A percentile compares a stretch with the other conserved stretches of the same genome.
Evolutionary conservation across 1,140 invertebrate species (phyloP).

Genomic region (Oncopeltus fasciatus): DNA sequence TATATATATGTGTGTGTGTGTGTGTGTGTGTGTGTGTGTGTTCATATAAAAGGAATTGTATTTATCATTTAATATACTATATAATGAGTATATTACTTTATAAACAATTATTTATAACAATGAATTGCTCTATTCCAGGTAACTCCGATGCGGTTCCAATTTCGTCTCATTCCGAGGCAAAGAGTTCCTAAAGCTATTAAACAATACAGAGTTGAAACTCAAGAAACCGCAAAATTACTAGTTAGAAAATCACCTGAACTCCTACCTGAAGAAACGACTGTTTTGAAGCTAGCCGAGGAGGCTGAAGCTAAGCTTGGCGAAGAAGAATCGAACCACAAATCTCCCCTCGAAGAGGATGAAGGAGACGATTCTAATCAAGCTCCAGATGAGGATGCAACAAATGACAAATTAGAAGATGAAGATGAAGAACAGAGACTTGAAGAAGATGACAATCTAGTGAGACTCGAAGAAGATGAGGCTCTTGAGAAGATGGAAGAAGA

Average conservation of each 20-base stretch:
- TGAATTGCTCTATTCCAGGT: slow-evolving; percentile 26
- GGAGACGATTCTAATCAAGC: background rate
- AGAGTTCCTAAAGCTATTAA: slow-evolving; percentile 12
- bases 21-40: background rate
- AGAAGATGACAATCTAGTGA: background rate
- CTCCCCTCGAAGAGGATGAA: slow-evolving; percentile 10
- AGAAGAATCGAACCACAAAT: background rate
- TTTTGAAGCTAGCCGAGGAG: background rate
- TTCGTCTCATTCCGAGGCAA: slow-evolving; percentile 30
- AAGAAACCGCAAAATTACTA: background rate
- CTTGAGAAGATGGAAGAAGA: slow-evolving; percentile 13
- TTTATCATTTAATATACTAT: too few relatives aligned
- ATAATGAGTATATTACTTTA: too few relatives aligned
- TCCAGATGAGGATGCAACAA: background rate
- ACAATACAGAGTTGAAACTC: too few relatives aligned
- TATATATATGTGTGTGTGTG: too few relatives aligned
- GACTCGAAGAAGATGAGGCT: slow-evolving; percentile 9
- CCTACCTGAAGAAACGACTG: slow-evolving; percentile 3
- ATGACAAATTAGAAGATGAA: slow-evolving; percentile 2
- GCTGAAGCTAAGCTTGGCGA: background rate
- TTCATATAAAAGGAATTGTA: too few relatives aligned
- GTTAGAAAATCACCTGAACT: slow-evolving; percentile 1
- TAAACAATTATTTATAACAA: background rate
- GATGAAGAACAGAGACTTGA: background rate
- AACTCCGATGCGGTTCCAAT: slow-evolving; percentile 34